phyloP scores from a whole-genome alignment of 2,113 vertebrate genomes.

The Muntiacus reevesi region DNA sequence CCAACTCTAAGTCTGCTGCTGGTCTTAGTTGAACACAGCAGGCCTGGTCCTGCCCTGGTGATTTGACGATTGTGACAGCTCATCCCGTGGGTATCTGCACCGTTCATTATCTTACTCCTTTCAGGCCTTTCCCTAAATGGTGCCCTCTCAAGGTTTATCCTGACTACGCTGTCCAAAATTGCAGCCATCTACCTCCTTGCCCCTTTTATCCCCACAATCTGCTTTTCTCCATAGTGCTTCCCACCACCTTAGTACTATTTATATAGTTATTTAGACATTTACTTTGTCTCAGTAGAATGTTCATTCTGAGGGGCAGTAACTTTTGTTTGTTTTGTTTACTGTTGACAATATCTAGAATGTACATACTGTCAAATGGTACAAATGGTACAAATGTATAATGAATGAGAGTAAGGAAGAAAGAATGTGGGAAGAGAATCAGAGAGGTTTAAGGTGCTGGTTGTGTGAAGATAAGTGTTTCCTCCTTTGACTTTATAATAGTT shows the following conservation, averaged over 20 bases:
- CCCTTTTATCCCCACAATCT: background rate
- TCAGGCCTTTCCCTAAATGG: background rate
- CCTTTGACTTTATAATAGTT: background rate
- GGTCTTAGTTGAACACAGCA: background rate
- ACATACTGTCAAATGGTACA: background rate
- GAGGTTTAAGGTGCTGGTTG: background rate
- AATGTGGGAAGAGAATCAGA: background rate
- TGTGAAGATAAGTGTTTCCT: background rate
- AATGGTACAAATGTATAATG: background rate
- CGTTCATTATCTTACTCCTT: background rate
- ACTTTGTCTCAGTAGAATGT: background rate
- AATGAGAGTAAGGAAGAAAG: background rate
- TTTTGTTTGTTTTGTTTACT: background rate
- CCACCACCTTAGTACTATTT: background rate
- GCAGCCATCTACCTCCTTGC: accelerated
- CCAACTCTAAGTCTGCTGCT: background rate
- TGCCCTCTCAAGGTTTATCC: background rate
- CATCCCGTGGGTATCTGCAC: background rate
- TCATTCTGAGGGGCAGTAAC: background rate
- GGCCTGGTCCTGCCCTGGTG: background rate
- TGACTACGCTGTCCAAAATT: background rate
- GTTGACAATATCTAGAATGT: background rate
- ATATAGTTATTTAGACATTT: background rate
- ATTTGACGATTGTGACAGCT: background rate
- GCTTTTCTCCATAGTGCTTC: background rate